Base-by-base conservation (phyloP, 2,888 invertebrate genomes). In the Zeuzera pyrina region DNA sequence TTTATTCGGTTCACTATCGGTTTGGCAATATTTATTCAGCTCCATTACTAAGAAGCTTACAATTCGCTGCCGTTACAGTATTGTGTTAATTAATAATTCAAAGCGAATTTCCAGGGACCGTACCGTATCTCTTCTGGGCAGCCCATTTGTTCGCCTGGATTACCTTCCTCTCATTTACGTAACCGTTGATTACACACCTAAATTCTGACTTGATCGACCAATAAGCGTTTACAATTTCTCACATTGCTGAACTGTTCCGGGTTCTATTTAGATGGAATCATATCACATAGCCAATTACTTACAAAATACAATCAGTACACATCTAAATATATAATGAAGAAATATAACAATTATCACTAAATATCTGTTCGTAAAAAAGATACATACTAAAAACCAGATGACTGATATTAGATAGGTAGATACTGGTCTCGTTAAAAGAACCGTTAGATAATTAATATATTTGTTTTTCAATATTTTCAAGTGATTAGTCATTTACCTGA, bases 21-120 rank as follows among this genome's bases (percentile, higher is more conserved):
- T 43, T 52, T 49, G 53, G 47, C 47, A 50, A 64, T 65, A 69
- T 71, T 72, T 70, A 78, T 73, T 73, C 76, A 79, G 76, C 55
- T 62, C 54, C 65, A 59, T 57, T 52, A 49, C 57, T 77, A 76
- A 79, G 77, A 52, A 74, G 79, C 78, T 81, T 78, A 81, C 64
- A 63, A 68, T 73, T 69, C 49, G 64, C 73, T 62, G 52, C 53
- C 54, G 59, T 66, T 57, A 69, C 68, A 58, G 60, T 67, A 70
- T 67, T 67, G 65, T 69, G 69, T 74, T 79, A 42, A 43, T 43
- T 43, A 74, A 71, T 78, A 78, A 78, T 78, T 76, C 70, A 73
- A 57, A 62, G 49, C 47, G 53, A 60, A 70, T 67, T 72, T 68
- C 59, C 58, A 52, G 56, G 53, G 57, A 47, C 53, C 51, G 44